Evolutionary conservation across 2,797 vertebrate genomes (phyloP), one percentile per base, ranked within the genome.

Genomic region (Rhinichthys osculus): DNA sequence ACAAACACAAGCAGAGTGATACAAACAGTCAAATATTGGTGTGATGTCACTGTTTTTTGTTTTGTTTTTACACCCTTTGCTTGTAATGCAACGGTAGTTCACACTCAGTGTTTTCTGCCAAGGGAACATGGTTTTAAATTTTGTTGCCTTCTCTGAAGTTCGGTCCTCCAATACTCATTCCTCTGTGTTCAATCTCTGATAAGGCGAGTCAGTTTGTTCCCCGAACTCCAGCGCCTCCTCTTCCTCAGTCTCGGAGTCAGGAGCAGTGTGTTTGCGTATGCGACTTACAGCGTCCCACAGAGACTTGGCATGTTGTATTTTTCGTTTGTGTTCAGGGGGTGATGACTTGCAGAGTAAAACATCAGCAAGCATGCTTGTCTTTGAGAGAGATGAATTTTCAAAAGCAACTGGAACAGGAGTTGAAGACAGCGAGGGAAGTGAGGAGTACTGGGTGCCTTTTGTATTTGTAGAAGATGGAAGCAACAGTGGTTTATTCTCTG

Each of bases 251-350:
- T 99, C 98, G 0, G 98, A 99, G 91, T 98, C 97, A 0, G 98
- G 98, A 0, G 98, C 97, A 0, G 98, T 99, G 91, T 98, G 97
- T 67, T 95, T 97, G 35, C 97, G 96, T 86, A 98, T 98, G 87
- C 96, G 96, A 80, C 94, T 96, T 77, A 98, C 96, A 0, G 96
- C 97, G 13, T 98, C 97, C 73, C 96, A 93, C 84, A 99, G 91
- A 0, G 96, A 95, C 87, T 91, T 94, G 0, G 95, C 94, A 70
- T 94, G 93, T 17, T 90, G 87, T 21, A 73, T 81, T 19, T 85
- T 82, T 30, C 89, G 90, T 70, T 79, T 89, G 11, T 85, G 70
- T 30, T 76, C 42, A 7, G 23, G 11, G 47, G 33, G 21, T 1
- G 84, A 59, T 1, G n/a, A 44, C 33, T 77, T 70, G 85, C 81